Evolutionary conservation across 2,888 invertebrate genomes (phyloP), one percentile per base, ranked within the genome.

Genomic region (Glyphotaelius pellucidus): DNA sequence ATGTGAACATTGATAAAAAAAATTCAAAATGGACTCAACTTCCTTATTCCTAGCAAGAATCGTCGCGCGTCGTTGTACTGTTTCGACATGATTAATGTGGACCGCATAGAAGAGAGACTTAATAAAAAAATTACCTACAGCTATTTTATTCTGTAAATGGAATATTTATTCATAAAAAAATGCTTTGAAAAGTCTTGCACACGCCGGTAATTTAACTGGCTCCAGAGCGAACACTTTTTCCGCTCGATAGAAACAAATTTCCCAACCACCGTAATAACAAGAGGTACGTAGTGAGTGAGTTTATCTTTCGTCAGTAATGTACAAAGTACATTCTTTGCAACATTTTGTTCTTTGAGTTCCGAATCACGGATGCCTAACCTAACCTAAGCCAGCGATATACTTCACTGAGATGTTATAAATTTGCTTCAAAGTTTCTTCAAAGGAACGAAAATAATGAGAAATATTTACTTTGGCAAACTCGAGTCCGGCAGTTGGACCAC

Each of bases 401-500:
- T 67, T 67, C 67, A 67, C 25, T n/a, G 67, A 9, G 86, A 86
- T 42, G 86, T 86, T 47, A 86, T 47, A 86, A 86, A 86, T 86
- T 86, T 42, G n/a, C n/a, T 42, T 9, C 47, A 42, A 86, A 86
- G 30, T 42, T 86, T 86, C 30, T 42, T 86, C 42, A 86, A 86
- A 42, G 86, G 86, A 42, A 25, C 35, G 47, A 86, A 86, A 86
- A 86, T 86, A 47, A 86, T 86, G 86, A 86, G 86, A 42, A 86
- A 86, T 86, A 86, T 86, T 86, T 86, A 86, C 86, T 86, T 86
- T 86, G 86, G 86, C 30, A 86, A 86, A 42, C 47, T 86, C 86
- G 35, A 86, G 86, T 86, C 86, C 86, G 47, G 30, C 42, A 86
- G 86, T 86, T 86, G 86, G 86, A 86, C 86, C 86, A 86, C 86